A percentile compares a stretch with the other conserved stretches of the same genome.
These are phyloP conservation scores for Drosophila pullipes DNA, from an alignment of 2,888 invertebrate species.

Conservation along the genomic window DNA sequence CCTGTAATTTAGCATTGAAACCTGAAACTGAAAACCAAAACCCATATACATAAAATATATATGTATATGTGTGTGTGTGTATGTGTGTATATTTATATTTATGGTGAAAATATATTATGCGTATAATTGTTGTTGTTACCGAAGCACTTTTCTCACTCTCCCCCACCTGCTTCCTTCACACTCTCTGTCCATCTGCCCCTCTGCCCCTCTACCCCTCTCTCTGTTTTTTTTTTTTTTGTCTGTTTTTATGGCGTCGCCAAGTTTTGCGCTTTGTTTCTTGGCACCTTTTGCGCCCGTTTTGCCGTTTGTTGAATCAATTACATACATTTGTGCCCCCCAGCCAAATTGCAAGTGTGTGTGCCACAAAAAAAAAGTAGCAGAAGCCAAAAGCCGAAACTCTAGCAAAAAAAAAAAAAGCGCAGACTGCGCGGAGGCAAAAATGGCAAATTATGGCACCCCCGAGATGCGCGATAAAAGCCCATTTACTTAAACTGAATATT, in stretches of 20 bases:
- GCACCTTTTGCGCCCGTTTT: slow-evolving; percentile 59
- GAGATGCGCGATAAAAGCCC: slow-evolving; percentile 81
- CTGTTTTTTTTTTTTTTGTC: not conserved
- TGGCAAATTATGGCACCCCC: slow-evolving; percentile 82
- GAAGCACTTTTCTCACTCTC: slow-evolving; percentile 18
- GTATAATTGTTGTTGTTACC: slow-evolving; percentile 75
- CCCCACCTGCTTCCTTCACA: not conserved
- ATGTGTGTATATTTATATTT: slow-evolving; percentile 45
- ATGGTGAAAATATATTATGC: slow-evolving; percentile 74
- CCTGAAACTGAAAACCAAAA: slow-evolving; percentile 1
- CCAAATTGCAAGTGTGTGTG: slow-evolving; percentile 55
- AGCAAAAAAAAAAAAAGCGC: slow-evolving; percentile 26
- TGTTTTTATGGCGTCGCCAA: slow-evolving; percentile 46
- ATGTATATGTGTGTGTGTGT: not conserved
- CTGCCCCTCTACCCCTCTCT: not conserved
- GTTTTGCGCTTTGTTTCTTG: slow-evolving; percentile 67
- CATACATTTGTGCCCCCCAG: slow-evolving; percentile 60
- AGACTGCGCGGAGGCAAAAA: slow-evolving; percentile 69
- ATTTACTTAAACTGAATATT: slow-evolving; percentile 82
- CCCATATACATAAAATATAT: not conserved
- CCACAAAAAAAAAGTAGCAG: slow-evolving; percentile 15
- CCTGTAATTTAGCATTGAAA: not conserved
- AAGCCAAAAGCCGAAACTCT: slow-evolving; percentile 29
- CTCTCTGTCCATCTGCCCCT: not conserved
- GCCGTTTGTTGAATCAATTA: slow-evolving; percentile 75